A percentile compares a stretch with the other conserved stretches of the same genome.
These are phyloP conservation scores for Coelopa frigida DNA, from an alignment of 1,140 invertebrate species.

Conservation along the genomic window DNA sequence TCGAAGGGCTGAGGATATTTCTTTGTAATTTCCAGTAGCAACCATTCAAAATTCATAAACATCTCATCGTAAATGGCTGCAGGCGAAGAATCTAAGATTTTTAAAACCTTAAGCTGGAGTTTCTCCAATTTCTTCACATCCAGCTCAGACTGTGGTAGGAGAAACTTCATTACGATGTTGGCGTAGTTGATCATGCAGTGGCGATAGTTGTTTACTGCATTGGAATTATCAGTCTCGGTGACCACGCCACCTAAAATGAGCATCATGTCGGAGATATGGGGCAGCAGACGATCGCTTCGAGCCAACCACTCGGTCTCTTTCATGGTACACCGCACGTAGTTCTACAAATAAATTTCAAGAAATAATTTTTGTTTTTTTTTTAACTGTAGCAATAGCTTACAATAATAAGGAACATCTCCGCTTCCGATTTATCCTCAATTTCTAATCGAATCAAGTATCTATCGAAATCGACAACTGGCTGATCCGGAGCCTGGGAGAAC, in stretches of 20 bases:
- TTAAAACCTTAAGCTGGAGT: slow-evolving; percentile 15
- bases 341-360: slow-evolving; percentile 10
- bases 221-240: slow-evolving; percentile 13
- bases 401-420: slow-evolving; percentile 16
- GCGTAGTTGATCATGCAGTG: slow-evolving; percentile 12
- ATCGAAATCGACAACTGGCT: slow-evolving; percentile 15
- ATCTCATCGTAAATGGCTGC: slow-evolving; percentile 15
- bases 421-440: slow-evolving; percentile 11
- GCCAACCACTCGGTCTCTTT: slow-evolving; percentile 19
- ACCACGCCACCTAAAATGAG: slow-evolving; percentile 12
- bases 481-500: slow-evolving; percentile 10
- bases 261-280: slow-evolving; percentile 15
- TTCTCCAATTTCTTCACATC: slow-evolving; percentile 12
- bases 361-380: not conserved
- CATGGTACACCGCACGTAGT: slow-evolving; percentile 18
- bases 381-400: slow-evolving; percentile 9
- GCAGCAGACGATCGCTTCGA: slow-evolving; percentile 13
- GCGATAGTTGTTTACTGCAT: slow-evolving; percentile 15
- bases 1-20: slow-evolving; percentile 10
- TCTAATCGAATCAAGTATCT: slow-evolving; percentile 11
- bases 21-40: slow-evolving; percentile 13
- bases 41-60: slow-evolving; percentile 10
- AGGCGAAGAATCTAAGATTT: slow-evolving; percentile 14
- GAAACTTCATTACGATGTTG: slow-evolving; percentile 13
- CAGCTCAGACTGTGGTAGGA: slow-evolving; percentile 7